These are phyloP conservation scores for Numida meleagris DNA, from an alignment of 2,113 vertebrate genomes.

Conservation along the genomic window DNA sequence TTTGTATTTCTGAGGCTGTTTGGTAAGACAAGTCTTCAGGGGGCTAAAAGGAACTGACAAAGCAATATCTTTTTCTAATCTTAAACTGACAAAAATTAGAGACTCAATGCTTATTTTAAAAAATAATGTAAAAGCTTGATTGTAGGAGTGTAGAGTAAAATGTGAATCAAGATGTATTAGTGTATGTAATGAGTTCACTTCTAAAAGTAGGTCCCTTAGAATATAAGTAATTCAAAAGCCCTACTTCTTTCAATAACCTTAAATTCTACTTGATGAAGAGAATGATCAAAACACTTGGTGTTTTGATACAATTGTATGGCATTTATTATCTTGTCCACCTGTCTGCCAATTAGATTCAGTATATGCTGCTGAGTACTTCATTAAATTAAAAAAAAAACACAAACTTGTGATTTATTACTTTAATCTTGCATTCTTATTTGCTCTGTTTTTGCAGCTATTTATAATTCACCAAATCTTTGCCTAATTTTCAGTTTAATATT, in stretches of 20 bases:
- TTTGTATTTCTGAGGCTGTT: background rate
- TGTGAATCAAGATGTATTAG: background rate
- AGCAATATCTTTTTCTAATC: background rate
- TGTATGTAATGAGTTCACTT: background rate
- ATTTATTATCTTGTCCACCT: background rate
- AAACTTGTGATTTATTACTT: background rate
- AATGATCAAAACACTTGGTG: background rate
- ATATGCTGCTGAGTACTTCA: background rate
- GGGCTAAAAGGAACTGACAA: background rate
- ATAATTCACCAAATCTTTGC: background rate
- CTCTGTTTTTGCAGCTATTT: background rate
- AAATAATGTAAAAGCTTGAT: background rate
- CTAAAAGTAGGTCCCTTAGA: background rate
- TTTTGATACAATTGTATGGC: background rate
- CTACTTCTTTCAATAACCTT: background rate
- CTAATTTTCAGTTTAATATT: background rate
- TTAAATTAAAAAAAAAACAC: background rate
- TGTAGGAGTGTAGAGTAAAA: background rate
- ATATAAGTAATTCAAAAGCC: background rate
- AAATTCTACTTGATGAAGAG: background rate
- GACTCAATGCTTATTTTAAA: background rate
- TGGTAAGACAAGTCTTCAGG: background rate
- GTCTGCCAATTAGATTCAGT: background rate
- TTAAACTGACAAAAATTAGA: background rate
- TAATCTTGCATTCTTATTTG: background rate